These are phyloP conservation scores for Cantharis rufa DNA, from an alignment of 2,888 invertebrate species.

Conservation along the genomic window DNA sequence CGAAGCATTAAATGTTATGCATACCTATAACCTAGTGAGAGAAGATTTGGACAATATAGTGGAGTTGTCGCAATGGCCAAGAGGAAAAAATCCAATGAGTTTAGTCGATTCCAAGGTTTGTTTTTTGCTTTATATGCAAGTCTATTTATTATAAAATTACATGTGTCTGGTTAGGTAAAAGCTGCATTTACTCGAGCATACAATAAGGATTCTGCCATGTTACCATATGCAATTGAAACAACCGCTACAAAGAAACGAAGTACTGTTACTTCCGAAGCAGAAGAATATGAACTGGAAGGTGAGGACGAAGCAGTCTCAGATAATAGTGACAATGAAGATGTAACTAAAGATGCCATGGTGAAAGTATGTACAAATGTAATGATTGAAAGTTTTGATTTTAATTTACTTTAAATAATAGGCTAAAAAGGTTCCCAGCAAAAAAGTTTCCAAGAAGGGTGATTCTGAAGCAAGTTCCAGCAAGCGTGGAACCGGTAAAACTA, in stretches of 20 bases:
- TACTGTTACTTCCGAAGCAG: slow-evolving; percentile 54
- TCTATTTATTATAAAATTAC: background rate
- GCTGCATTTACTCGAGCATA: slow-evolving; percentile 90
- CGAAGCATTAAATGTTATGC: slow-evolving; percentile 73
- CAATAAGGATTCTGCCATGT: slow-evolving; percentile 80
- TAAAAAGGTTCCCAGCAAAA: slow-evolving; percentile 7
- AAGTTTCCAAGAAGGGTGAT: slow-evolving; percentile 7
- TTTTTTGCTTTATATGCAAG: background rate
- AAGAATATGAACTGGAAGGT: slow-evolving; percentile 53
- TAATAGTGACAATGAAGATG: slow-evolving; percentile 64
- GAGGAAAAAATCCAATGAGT: slow-evolving; percentile 74
- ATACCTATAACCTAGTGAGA: slow-evolving; percentile 81
- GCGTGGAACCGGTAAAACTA: slow-evolving; percentile 15
- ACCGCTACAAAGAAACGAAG: slow-evolving; percentile 66
- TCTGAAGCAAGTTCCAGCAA: slow-evolving; percentile 4
- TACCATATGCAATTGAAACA: slow-evolving; percentile 75
- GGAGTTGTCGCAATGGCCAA: slow-evolving; percentile 86
- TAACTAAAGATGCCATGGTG: slow-evolving; percentile 77
- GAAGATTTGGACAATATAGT: slow-evolving; percentile 91
- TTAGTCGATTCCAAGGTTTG: slow-evolving; percentile 70
- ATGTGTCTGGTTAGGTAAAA: slow-evolving; percentile 69
- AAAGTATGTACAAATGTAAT: slow-evolving; percentile 61
- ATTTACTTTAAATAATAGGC: slow-evolving; percentile 5
- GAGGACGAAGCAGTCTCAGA: slow-evolving; percentile 52
- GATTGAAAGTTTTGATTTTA: background rate